These are phyloP conservation scores for Pipra filicauda DNA, from an alignment of 2,113 vertebrate genomes.

Conservation along the genomic window DNA sequence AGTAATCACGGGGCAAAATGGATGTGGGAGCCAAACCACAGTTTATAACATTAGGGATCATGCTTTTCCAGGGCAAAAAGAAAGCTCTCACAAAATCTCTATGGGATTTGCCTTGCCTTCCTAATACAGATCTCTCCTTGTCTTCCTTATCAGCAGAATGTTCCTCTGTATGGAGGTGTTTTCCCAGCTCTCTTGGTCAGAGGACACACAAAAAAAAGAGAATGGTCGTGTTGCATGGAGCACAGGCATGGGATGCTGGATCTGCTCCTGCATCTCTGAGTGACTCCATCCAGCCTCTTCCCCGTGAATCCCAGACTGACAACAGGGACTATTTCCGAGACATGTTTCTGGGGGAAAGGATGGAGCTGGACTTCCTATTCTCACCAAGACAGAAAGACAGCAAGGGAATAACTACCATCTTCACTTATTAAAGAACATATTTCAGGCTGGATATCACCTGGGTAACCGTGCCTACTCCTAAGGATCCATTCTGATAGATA, in stretches of 20 bases:
- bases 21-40: not conserved
- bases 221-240: fast-evolving
- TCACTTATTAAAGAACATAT: not conserved
- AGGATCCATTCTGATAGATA: not conserved
- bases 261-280: not conserved
- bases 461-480: not conserved
- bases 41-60: constrained; percentile 8
- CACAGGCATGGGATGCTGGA: not conserved
- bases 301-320: not conserved
- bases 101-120: not conserved
- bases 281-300: not conserved
- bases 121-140: not conserved
- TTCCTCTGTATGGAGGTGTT: not conserved
- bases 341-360: not conserved
- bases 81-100: not conserved
- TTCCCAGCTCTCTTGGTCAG: not conserved
- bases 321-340: not conserved
- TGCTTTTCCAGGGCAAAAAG: not conserved
- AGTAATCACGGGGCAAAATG: not conserved
- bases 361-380: not conserved
- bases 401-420: not conserved
- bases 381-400: not conserved
- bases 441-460: not conserved
- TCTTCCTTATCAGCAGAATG: not conserved
- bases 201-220: not conserved